These are phyloP conservation scores for Lymantria monacha DNA, from an alignment of 2,888 invertebrate genomes.

Conservation along the genomic window DNA sequence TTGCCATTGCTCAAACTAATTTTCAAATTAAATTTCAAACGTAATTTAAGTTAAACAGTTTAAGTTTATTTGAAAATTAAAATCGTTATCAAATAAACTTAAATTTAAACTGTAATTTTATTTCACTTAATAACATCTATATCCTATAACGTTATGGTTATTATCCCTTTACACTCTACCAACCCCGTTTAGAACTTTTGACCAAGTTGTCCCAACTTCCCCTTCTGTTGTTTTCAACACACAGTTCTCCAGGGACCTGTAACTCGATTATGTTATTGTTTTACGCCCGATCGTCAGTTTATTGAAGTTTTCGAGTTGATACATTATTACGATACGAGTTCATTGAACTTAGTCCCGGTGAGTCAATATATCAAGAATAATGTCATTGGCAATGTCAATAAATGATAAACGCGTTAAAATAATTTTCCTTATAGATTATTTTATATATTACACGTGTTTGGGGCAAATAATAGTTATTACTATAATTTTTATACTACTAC, in stretches of 20 bases:
- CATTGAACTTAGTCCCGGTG: conserved; percentile 2
- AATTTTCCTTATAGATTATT: no score
- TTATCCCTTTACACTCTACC: conserved; percentile 12
- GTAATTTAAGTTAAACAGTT: no score
- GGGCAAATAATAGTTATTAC: no score
- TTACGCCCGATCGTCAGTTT: conserved; percentile 30
- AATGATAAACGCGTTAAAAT: no score
- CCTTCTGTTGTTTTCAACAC: conserved; percentile 39
- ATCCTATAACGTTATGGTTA: conserved; percentile 9
- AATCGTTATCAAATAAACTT: no score
- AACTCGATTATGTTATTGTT: conserved; percentile 54
- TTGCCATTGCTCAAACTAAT: no score
- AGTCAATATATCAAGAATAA: neutral
- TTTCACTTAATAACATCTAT: neutral
- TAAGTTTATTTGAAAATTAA: no score
- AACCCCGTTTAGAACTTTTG: conserved; percentile 10
- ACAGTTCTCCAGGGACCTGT: conserved; percentile 24
- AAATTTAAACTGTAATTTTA: neutral
- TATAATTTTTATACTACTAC: no score
- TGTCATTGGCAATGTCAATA: neutral
- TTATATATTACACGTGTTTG: no score
- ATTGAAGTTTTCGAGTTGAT: conserved; percentile 10
- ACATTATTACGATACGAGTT: conserved; percentile 3
- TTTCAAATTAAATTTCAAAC: no score
- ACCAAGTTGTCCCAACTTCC: conserved; percentile 26